phyloP scores from a whole-genome alignment of 1,140 invertebrate genomes.

The Marisa cornuarietis region DNA sequence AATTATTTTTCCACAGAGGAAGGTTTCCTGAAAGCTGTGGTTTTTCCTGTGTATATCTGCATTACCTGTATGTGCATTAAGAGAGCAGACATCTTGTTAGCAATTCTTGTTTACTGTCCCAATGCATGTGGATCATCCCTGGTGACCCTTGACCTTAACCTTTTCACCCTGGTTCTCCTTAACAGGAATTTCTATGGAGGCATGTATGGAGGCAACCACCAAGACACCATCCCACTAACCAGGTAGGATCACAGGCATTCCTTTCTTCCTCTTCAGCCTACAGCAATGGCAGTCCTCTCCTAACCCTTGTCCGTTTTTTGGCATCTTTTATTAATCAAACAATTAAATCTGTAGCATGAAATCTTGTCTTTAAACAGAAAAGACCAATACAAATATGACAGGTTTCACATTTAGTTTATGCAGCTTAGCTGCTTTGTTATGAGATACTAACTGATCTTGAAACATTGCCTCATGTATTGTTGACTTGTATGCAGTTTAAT shows the following conservation, averaged over 20 bases:
- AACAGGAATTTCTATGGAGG: not conserved
- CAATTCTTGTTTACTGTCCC: not conserved
- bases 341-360: no score
- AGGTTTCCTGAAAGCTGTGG: no score
- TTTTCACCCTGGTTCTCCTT: not conserved
- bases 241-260: conserved; percentile 26
- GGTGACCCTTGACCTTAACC: not conserved
- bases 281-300: not conserved
- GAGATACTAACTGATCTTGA: not conserved
- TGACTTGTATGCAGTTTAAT: no score
- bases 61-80: no score
- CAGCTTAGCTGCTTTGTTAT: not conserved
- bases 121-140: not conserved
- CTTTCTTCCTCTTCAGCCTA: not conserved
- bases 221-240: conserved; percentile 35
- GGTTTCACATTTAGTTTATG: no score
- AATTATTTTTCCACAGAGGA: no score
- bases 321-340: not conserved
- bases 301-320: not conserved
- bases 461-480: not conserved
- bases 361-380: no score
- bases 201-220: conserved; percentile 26
- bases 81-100: no score
- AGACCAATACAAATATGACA: no score
- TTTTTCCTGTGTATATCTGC: no score